Base-by-base conservation (phyloP, 2,888 invertebrate species). In the Agonopterix subpropinquella region DNA sequence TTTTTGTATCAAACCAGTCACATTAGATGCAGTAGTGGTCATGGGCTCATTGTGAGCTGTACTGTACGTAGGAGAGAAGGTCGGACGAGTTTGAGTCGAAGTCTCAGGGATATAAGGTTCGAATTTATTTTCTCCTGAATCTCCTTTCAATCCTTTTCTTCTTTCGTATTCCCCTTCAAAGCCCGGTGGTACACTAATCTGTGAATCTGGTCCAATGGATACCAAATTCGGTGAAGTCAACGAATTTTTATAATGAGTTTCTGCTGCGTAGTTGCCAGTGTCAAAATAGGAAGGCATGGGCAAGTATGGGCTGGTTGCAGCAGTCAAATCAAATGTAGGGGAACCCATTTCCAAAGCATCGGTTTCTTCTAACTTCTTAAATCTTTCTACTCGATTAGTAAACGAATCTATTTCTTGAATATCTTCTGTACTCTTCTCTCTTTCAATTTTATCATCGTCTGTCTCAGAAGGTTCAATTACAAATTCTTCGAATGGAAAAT, bases 251-350 rank as follows among this genome's bases (percentile, higher is more conserved):
- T 77, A 85, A 56, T 87, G 80, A 36, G 77, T 74, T 45, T 87
- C 88, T 9, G 70, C 87, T 0, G 88, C 87, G 55, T 80, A 87
- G 50, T 88, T 87, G 1, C 88, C 87, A 0, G 87, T 88, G 48
- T 88, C 87, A 36, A 87, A 87, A 56, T 87, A 88, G 1, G 88
- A 88, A 4, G 83, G 77, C 58, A 86, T 79, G 5, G 73, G 70
- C 11, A 78, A 64, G 0, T 75, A 69, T 11, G 78, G 77, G 48
- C 69, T 76, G 2, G 58, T 61, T 0, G 64, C 52, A 10, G 44
- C 41, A 4, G 5, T 10, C 7, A 15, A 15, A 39, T 64, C 58
- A 10, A 15, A 53, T 1, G 53, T 51, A 10, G 42, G 42, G 8
- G 42, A 42, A 8, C 11, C 11, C 39, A 39, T n/a, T 39, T 61